These are phyloP conservation scores for Panzeria rudis DNA, from an alignment of 2,888 invertebrate species.

Conservation along the genomic window DNA sequence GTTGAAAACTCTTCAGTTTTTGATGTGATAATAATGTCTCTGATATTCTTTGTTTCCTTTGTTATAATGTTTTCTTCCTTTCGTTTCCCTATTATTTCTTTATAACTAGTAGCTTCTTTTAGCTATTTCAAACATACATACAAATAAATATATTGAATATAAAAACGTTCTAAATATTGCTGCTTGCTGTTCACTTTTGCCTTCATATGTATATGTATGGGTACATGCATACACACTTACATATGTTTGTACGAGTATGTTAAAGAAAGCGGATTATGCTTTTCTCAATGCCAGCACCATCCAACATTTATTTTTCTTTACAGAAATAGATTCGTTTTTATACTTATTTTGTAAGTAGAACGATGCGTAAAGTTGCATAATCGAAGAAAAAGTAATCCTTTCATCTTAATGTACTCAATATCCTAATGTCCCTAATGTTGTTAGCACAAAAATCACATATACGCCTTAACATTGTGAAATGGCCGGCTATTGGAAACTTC, in stretches of 20 bases:
- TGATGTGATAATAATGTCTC: constrained; percentile 71
- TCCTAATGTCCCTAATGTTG: constrained; percentile 64
- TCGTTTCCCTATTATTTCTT: constrained; percentile 26
- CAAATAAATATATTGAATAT: not conserved
- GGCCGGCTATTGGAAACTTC: constrained; percentile 59
- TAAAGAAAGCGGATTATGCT: constrained; percentile 51
- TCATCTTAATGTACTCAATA: constrained; percentile 51
- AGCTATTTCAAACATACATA: not conserved
- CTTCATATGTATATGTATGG: not conserved
- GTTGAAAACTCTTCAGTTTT: constrained; percentile 67
- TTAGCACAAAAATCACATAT: constrained; percentile 40
- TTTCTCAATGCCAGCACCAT: constrained; percentile 34
- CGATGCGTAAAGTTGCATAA: constrained; percentile 67
- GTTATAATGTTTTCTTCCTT: constrained; percentile 29
- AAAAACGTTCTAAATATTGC: not conserved
- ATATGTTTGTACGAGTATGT: not conserved
- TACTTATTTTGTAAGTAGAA: constrained; percentile 1
- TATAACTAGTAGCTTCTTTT: constrained; percentile 24
- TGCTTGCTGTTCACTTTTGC: constrained; percentile 33
- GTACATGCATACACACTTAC: not conserved
- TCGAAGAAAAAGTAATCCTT: constrained; percentile 61
- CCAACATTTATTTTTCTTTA: constrained; percentile 3
- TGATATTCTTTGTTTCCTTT: constrained; percentile 48
- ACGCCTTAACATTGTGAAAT: constrained; percentile 40
- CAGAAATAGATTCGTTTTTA: not conserved